These are phyloP conservation scores for Trissonchulus latispiculum DNA, from an alignment of 2,888 invertebrate genomes.

Conservation along the genomic window DNA sequence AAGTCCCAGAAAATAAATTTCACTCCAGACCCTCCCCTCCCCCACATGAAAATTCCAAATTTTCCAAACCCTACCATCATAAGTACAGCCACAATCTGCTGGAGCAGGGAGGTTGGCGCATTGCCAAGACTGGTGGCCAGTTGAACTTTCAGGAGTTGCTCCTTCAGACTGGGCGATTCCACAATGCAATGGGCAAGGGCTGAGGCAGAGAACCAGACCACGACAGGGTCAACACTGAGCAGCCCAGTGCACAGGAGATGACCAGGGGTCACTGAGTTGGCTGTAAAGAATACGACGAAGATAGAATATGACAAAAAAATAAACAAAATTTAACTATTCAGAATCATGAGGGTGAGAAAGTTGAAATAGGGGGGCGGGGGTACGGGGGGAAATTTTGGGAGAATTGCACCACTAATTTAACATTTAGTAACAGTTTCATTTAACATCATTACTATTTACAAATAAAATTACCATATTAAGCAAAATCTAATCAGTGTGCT, in stretches of 20 bases:
- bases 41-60: not conserved
- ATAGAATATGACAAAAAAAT: too few relatives aligned
- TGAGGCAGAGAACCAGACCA: conserved; percentile 79
- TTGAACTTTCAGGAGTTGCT: conserved; percentile 77
- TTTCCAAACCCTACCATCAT: conserved; percentile 52
- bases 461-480: too few relatives aligned
- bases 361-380: too few relatives aligned
- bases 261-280: conserved; percentile 54
- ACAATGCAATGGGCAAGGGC: conserved; percentile 78
- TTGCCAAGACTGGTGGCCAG: conserved; percentile 72
- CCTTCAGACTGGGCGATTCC: conserved; percentile 59
- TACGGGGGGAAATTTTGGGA: too few relatives aligned
- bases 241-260: conserved; percentile 85
- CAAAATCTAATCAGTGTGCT: too few relatives aligned
- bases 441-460: too few relatives aligned
- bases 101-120: conserved; percentile 74
- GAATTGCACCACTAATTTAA: too few relatives aligned
- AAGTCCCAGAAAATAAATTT: too few relatives aligned
- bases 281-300: conserved; percentile 15
- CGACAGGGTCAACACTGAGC: conserved; percentile 69
- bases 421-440: too few relatives aligned
- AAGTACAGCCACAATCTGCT: conserved; percentile 72
- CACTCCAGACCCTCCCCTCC: not conserved
- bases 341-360: too few relatives aligned
- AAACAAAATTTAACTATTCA: too few relatives aligned